These are phyloP conservation scores for Oikopleura vanhoeffeni DNA, from an alignment of 23 tunicate species.

Conservation along the genomic window DNA sequence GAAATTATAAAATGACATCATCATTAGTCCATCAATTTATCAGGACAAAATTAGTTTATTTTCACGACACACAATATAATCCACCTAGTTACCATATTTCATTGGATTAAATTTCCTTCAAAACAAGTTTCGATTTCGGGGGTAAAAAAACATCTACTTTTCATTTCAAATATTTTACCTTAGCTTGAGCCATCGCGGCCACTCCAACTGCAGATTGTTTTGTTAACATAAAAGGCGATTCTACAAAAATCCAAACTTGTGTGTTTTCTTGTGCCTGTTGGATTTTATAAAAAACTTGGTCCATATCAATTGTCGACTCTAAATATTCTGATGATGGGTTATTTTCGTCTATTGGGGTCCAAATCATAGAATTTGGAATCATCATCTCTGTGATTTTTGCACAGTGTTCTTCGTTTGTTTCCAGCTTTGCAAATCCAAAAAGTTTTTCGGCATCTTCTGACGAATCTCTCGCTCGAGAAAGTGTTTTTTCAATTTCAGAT, in stretches of 20 bases:
- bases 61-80: too few species aligned
- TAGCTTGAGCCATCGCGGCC: not conserved
- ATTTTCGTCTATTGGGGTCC: not conserved
- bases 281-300: not conserved
- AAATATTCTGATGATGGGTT: not conserved
- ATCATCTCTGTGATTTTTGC: not conserved
- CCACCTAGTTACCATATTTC: too few species aligned
- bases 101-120: too few species aligned
- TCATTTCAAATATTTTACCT: not conserved
- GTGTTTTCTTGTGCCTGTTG: not conserved
- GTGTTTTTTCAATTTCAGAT: not conserved
- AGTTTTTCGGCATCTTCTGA: not conserved
- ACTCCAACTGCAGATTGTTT: slow-evolving; percentile 2
- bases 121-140: too few species aligned
- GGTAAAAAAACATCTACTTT: too few species aligned
- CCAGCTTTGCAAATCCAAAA: not conserved
- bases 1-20: too few species aligned
- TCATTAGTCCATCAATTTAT: too few species aligned
- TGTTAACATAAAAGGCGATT: not conserved
- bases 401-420: not conserved
- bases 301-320: not conserved
- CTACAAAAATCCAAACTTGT: not conserved
- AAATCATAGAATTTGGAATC: not conserved
- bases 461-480: not conserved
- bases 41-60: too few species aligned